phyloP scores from a whole-genome alignment of 2,888 invertebrate species.

The Lycocerus yunnanus region DNA sequence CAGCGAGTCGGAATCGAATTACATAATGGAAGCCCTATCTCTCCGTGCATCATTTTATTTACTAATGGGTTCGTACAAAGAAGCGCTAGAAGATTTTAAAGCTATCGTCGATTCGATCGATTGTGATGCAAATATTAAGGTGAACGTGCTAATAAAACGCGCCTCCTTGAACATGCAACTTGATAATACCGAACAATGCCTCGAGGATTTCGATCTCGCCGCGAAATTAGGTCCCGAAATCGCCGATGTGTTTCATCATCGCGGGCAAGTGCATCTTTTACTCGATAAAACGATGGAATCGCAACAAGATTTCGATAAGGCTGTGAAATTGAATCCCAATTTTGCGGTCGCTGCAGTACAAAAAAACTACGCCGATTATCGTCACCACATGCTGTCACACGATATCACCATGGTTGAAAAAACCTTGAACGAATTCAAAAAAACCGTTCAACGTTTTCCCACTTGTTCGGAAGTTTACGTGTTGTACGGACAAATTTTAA shows the following conservation, averaged over 20 bases:
- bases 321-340: conserved; percentile 79
- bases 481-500: conserved; percentile 87
- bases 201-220: conserved; percentile 80
- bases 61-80: conserved; percentile 74
- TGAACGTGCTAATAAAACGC: conserved; percentile 87
- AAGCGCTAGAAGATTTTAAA: conserved; percentile 73
- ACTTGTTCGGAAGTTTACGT: conserved; percentile 85
- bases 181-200: conserved; percentile 72
- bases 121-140: conserved; percentile 67
- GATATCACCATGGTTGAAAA: conserved; percentile 63
- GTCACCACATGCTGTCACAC: conserved; percentile 48
- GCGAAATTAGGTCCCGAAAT: conserved; percentile 75
- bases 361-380: conserved; percentile 88
- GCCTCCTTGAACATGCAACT: conserved; percentile 84
- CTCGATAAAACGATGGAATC: conserved; percentile 83
- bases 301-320: conserved; percentile 79
- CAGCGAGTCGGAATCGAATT: conserved; percentile 63
- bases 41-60: conserved; percentile 84
- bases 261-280: conserved; percentile 86
- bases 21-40: conserved; percentile 73
- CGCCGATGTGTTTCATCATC: conserved; percentile 87
- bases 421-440: conserved; percentile 75
- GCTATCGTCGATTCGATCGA: conserved; percentile 69
- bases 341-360: conserved; percentile 88
- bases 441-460: conserved; percentile 78